Conservation (phyloP, 2,113 vertebrate genomes). For the Sula dactylatra region DNA sequence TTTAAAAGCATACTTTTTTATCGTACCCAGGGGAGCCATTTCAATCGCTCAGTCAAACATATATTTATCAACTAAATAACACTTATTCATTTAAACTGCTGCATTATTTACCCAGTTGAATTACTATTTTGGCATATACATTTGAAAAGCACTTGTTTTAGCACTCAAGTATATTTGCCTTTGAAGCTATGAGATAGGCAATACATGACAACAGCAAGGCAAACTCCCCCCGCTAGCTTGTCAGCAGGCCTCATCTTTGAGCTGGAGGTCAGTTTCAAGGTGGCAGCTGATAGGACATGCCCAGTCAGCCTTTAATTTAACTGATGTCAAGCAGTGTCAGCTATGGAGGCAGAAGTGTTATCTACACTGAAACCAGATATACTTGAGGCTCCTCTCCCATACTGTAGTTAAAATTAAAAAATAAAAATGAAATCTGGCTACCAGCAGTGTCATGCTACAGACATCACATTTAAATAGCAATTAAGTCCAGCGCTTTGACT, state of each 20-base stretch:
- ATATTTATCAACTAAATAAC: constrained; percentile 67
- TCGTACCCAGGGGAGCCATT: constrained; percentile 58
- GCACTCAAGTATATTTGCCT: constrained; percentile 1
- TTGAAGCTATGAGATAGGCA: neutral
- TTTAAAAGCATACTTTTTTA: constrained; percentile 48
- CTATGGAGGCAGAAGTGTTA: neutral
- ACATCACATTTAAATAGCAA: constrained; percentile 12
- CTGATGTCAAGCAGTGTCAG: constrained; percentile 30
- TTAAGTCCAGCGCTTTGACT: constrained; percentile 9
- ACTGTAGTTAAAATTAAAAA: constrained; percentile 12
- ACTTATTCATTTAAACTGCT: constrained; percentile 61
- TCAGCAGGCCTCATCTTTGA: constrained; percentile 3
- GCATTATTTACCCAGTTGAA: constrained; percentile 65
- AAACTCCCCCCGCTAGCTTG: neutral
- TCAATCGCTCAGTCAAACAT: constrained; percentile 54
- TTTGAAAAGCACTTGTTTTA: constrained; percentile 47
- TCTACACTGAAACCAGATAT: neutral
- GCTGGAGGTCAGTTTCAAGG: constrained; percentile 22
- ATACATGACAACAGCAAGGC: neutral
- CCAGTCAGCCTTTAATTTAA: constrained; percentile 31
- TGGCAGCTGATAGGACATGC: constrained; percentile 3
- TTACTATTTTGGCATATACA: constrained; percentile 63
- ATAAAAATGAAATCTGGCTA: neutral
- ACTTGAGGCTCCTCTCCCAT: neutral
- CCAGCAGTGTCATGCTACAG: constrained; percentile 4